Conservation (phyloP, 2,888 invertebrate species). For the Exephanes ischioxanthus region DNA sequence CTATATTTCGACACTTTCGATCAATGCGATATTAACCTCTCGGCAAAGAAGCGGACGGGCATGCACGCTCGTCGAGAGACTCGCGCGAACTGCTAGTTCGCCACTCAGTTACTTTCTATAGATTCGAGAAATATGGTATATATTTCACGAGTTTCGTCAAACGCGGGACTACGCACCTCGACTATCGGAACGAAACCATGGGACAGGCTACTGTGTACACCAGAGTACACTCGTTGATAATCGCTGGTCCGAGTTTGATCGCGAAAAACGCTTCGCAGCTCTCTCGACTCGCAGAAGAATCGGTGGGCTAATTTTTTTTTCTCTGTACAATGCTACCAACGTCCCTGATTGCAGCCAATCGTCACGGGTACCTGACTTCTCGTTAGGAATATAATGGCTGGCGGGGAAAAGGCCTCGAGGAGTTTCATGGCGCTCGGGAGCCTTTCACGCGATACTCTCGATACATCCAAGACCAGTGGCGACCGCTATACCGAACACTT, state of each 20-base stretch:
- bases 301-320: conserved; percentile 43
- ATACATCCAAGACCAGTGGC: neutral
- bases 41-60: neutral
- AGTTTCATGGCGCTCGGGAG: conserved; percentile 8
- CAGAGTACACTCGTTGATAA: conserved; percentile 36
- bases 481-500: neutral
- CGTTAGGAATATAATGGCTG: neutral
- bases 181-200: conserved; percentile 61
- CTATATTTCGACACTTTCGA: neutral
- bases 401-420: conserved; percentile 30
- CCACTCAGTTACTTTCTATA: neutral
- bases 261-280: conserved; percentile 42
- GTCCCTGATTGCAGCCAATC: conserved; percentile 24
- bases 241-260: conserved; percentile 49
- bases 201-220: conserved; percentile 23
- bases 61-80: neutral
- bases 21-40: neutral
- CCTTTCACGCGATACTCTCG: conserved; percentile 51
- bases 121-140: neutral
- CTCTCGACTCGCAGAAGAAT: conserved; percentile 35
- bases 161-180: conserved; percentile 49
- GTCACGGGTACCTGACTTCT: conserved; percentile 24
- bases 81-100: conserved; percentile 5
- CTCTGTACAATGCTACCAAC: conserved; percentile 13
- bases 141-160: neutral